Percentiles rank a stretch among this genome's conserved stretches.
phyloP scores from a whole-genome alignment of 2,113 vertebrate species.

The Martes martes region DNA sequence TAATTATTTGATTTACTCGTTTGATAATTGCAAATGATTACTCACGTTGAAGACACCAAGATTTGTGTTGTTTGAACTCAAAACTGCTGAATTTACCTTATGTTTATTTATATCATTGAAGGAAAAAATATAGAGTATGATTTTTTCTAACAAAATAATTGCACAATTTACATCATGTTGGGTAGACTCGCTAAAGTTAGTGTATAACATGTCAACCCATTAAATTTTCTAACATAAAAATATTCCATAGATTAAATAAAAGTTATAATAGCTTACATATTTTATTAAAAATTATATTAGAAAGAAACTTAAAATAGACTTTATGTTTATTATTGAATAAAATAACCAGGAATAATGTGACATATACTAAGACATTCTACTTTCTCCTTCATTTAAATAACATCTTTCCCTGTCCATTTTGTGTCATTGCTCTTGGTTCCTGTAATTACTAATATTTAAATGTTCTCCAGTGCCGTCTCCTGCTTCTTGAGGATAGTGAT shows the following conservation, averaged over 20 bases:
- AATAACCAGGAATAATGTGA: not conserved
- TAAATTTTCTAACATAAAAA: not conserved
- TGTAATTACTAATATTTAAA: not conserved
- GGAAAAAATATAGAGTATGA: not conserved
- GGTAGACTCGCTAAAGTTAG: not conserved
- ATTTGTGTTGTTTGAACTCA: not conserved
- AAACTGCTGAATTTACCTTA: not conserved
- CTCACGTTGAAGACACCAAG: not conserved
- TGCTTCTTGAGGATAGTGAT: not conserved
- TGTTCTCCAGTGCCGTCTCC: not conserved
- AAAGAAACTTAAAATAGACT: not conserved
- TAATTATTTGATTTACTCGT: not conserved
- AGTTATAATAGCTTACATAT: not conserved
- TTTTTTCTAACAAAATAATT: not conserved
- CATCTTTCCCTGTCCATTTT: not conserved
- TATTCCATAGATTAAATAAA: not conserved
- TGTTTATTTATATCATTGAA: not conserved
- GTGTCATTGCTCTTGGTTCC: not conserved
- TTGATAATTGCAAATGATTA: not conserved
- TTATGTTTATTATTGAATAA: not conserved
- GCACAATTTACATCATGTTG: not conserved
- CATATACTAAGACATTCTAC: not conserved
- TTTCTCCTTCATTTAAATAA: not conserved
- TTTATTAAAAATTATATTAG: not conserved
- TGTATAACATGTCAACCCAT: not conserved